A percentile compares a stretch with the other conserved stretches of the same genome.
These are phyloP conservation scores for Centroberyx gerrardi DNA, from an alignment of 2,797 vertebrate species.

Conservation along the genomic window DNA sequence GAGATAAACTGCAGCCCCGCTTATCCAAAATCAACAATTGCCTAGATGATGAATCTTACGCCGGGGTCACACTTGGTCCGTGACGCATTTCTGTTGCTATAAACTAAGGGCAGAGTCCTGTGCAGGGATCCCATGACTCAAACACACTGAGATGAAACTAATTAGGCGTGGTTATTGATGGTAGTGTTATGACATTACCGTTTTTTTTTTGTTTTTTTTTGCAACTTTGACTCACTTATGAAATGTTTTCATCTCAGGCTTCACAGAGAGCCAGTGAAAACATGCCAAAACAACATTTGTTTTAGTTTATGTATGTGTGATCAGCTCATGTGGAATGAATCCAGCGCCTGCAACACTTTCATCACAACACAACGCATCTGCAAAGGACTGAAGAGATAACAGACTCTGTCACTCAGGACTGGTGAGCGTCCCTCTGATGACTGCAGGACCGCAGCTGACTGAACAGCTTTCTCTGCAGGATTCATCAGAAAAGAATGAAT, in stretches of 20 bases:
- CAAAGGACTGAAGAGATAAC: neutral
- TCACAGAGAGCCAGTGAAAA: neutral
- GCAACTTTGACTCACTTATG: neutral
- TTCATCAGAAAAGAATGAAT: slow-evolving; percentile 1
- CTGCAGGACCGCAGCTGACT: neutral
- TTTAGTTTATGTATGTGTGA: slow-evolving; percentile 26
- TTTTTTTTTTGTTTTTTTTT: neutral
- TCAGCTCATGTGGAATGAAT: slow-evolving; percentile 37
- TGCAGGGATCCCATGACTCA: slow-evolving; percentile 37
- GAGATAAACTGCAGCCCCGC: slow-evolving; percentile 24
- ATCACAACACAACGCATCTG: neutral
- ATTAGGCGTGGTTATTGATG: slow-evolving; percentile 45
- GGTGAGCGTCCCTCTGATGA: neutral
- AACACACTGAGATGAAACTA: slow-evolving; percentile 27
- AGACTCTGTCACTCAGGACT: neutral
- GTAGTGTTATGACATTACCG: slow-evolving; percentile 2
- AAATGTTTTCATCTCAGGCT: slow-evolving; percentile 23
- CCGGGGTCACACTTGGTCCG: neutral
- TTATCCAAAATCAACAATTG: slow-evolving; percentile 56
- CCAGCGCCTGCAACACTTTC: neutral
- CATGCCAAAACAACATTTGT: slow-evolving; percentile 27
- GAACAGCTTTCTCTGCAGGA: neutral
- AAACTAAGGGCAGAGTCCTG: neutral
- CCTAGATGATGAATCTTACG: slow-evolving; percentile 16
- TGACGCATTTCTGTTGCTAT: slow-evolving; percentile 31